These are phyloP conservation scores for Cantharis rufa DNA, from an alignment of 2,888 invertebrate genomes.

Conservation along the genomic window DNA sequence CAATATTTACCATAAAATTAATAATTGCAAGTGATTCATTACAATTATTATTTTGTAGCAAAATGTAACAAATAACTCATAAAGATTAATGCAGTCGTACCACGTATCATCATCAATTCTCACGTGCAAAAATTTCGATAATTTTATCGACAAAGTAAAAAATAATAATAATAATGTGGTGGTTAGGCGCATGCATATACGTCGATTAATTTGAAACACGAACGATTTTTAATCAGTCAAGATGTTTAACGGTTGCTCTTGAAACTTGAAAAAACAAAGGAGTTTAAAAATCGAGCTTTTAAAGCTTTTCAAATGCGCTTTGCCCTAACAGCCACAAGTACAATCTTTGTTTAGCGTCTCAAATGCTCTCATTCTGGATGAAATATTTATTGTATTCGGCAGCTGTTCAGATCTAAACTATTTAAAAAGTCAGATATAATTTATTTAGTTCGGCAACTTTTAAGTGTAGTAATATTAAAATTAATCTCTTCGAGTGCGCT, in stretches of 20 bases:
- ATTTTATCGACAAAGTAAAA: not conserved
- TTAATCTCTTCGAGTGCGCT: not conserved
- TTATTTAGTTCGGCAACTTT: not conserved
- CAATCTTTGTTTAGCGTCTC: conserved; percentile 29
- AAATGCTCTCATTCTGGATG: conserved; percentile 22
- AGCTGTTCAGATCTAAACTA: conserved; percentile 22
- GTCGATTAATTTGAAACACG: not conserved
- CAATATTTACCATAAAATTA: not conserved
- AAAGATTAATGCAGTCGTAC: not conserved
- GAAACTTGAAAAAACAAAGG: conserved; percentile 21
- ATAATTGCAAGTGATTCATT: not conserved
- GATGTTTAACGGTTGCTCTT: conserved; percentile 26
- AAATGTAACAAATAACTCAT: not conserved
- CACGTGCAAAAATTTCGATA: not conserved
- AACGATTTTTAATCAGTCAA: conserved; percentile 14
- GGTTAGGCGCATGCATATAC: too few species aligned
- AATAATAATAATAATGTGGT: not conserved
- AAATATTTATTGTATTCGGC: conserved; percentile 30
- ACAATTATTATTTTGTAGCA: not conserved
- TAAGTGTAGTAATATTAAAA: not conserved
- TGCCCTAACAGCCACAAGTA: conserved; percentile 10
- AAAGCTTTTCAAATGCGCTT: conserved; percentile 17
- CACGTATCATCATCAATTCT: not conserved
- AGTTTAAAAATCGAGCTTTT: conserved; percentile 17
- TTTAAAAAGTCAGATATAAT: conserved; percentile 29